These are phyloP conservation scores for Mallotus villosus DNA, from an alignment of 2,797 vertebrate species.

Conservation along the genomic window DNA sequence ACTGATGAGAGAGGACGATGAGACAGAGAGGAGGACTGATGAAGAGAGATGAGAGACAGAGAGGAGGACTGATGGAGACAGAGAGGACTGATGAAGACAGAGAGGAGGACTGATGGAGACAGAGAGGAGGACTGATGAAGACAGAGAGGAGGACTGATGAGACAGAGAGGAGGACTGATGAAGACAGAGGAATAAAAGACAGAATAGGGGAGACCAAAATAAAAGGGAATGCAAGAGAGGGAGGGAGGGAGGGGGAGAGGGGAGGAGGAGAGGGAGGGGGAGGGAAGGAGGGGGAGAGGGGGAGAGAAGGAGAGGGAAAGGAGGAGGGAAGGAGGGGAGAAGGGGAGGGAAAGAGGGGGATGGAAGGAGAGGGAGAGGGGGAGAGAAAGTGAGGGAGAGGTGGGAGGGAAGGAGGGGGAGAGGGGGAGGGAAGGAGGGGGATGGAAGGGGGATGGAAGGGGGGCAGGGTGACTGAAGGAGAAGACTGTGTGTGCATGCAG, in stretches of 20 bases:
- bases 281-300: conserved; percentile 28
- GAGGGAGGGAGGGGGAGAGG: conserved; percentile 17
- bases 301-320: conserved; percentile 40
- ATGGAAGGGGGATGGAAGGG: conserved; percentile 41
- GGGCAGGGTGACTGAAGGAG: conserved; percentile 38
- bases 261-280: conserved; percentile 38
- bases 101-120: not conserved
- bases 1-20: too few species aligned
- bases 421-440: conserved; percentile 27
- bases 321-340: conserved; percentile 8
- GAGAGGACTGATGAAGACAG: too few species aligned
- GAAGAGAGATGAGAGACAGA: not conserved
- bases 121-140: too few species aligned
- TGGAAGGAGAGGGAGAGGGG: conserved; percentile 33
- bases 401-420: conserved; percentile 39
- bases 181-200: too few species aligned
- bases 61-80: not conserved
- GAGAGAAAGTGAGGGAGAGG: too few species aligned
- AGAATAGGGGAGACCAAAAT: too few species aligned
- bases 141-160: not conserved
- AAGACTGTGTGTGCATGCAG: conserved; percentile 38
- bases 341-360: conserved; percentile 25
- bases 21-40: not conserved
- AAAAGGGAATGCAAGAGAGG: not conserved
- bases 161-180: not conserved